These are phyloP conservation scores for Himalopsyche kuldschensis DNA, from an alignment of 2,888 invertebrate species.

Conservation along the genomic window DNA sequence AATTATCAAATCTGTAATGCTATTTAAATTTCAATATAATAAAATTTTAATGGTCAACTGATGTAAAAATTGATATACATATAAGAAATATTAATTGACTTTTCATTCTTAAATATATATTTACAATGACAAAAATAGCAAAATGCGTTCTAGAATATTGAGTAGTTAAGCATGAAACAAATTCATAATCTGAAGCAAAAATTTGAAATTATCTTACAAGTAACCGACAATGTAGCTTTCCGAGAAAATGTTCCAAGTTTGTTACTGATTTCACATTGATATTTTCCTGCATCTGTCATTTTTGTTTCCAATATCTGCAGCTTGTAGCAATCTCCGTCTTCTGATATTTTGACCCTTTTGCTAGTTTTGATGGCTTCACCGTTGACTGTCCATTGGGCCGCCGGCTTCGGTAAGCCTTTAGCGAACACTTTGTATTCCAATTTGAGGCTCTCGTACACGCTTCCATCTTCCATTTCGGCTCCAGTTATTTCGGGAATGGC, in stretches of 20 bases:
- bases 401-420: slow-evolving; percentile 75
- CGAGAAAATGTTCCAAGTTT: slow-evolving; percentile 77
- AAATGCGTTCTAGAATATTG: background rate
- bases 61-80: background rate
- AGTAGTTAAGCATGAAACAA: background rate
- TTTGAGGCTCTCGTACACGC: slow-evolving; percentile 79
- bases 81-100: slow-evolving; percentile 7
- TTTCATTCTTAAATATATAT: background rate
- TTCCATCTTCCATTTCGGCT: slow-evolving; percentile 73
- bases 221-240: slow-evolving; percentile 73
- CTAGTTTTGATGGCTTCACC: slow-evolving; percentile 71
- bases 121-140: background rate
- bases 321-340: slow-evolving; percentile 72
- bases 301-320: slow-evolving; percentile 72
- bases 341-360: slow-evolving; percentile 63
- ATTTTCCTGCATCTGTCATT: slow-evolving; percentile 76
- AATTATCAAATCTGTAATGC: background rate
- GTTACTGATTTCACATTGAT: slow-evolving; percentile 81
- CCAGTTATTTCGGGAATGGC: slow-evolving; percentile 73
- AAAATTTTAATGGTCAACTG: background rate
- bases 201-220: slow-evolving; percentile 58
- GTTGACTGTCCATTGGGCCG: slow-evolving; percentile 77
- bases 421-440: slow-evolving; percentile 79
- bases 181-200: background rate
- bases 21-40: background rate